Base-by-base conservation (phyloP, 2,888 invertebrate species). In the Allophyes oxyacanthae region DNA sequence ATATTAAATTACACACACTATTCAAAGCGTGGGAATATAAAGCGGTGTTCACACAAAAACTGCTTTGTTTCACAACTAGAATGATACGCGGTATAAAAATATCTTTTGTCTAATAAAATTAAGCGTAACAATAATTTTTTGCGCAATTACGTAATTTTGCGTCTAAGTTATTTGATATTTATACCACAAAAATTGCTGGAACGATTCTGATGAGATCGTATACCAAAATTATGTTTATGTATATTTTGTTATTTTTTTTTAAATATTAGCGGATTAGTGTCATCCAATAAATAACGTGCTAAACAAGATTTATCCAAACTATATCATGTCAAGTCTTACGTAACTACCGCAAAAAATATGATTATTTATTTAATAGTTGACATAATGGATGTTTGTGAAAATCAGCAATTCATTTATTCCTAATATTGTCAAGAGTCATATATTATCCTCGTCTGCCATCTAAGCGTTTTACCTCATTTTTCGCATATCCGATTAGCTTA, bases 11-110 rank as follows among this genome's bases (percentile, higher is more conserved):
- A 73, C 75, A 45, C 37, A 56, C 41, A 51, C 62, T 51, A 55
- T 63, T 58, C 48, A 44, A 54, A 70, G 52, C 75, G 75, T 75
- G 75, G 55, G 75, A 75, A 75, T 25, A 33, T 46, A 42, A 41
- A 8, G 25, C 36, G 41, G 26, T 9, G 30, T 32, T 11, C 8
- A 57, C 48, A 67, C 14, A 58, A 66, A 64, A 48, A 11, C 26
- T 11, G 9, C 34, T 52, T 52, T 58, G 38, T 60, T 64, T 51
- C 25, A 58, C 10, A 38, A 25, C 15, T 6, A 33, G 13, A 41
- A 49, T 46, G 6, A 36, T 20, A 56, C 6, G 40, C 13, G 41
- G 15, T 38, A 43, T 13, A 51, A 66, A 52, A 44, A 46, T 49
- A 66, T 9, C 0, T 20, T 25, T 44, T 52, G 20, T 36, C 11